phyloP scores from a whole-genome alignment of 2,113 vertebrate genomes.

The Synchiropus splendidus region DNA sequence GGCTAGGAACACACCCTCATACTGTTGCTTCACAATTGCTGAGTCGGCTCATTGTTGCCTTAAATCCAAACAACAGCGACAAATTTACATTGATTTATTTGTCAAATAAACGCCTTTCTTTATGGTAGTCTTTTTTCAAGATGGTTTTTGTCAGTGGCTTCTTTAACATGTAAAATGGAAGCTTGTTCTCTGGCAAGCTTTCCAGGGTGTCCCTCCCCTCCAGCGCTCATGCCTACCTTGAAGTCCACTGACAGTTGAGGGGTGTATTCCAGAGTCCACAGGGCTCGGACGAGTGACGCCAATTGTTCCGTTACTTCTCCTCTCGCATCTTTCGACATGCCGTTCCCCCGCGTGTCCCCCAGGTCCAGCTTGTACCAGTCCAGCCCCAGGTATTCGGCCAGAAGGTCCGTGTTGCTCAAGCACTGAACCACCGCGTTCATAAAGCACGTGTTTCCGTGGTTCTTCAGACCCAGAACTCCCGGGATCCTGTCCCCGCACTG shows the following conservation, averaged over 20 bases:
- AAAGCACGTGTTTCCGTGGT: slow-evolving; percentile 93
- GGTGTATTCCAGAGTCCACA: slow-evolving; percentile 87
- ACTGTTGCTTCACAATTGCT: too few relatives aligned
- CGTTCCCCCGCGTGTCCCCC: slow-evolving; percentile 32
- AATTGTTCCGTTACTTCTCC: slow-evolving; percentile 81
- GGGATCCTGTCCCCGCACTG: slow-evolving; percentile 67
- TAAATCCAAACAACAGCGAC: too few relatives aligned
- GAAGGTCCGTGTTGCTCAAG: slow-evolving; percentile 86
- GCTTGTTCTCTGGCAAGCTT: too few relatives aligned
- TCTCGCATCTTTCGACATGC: slow-evolving; percentile 20
- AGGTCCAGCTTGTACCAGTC: slow-evolving; percentile 70
- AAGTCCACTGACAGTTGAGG: slow-evolving; percentile 88
- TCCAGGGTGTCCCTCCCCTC: too few relatives aligned
- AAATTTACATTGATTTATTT: too few relatives aligned
- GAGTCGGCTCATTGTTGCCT: too few relatives aligned
- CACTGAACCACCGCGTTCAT: slow-evolving; percentile 95
- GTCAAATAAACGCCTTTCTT: too few relatives aligned
- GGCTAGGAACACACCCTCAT: too few relatives aligned
- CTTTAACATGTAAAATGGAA: too few relatives aligned
- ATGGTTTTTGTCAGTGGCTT: too few relatives aligned
- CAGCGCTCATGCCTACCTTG: slow-evolving; percentile 69
- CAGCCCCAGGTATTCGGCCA: slow-evolving; percentile 83
- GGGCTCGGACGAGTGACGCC: slow-evolving; percentile 78
- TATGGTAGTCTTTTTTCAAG: too few relatives aligned
- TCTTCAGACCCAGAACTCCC: slow-evolving; percentile 80